phyloP scores from a whole-genome alignment of 1,140 invertebrate species.

The Magallana gigas region DNA sequence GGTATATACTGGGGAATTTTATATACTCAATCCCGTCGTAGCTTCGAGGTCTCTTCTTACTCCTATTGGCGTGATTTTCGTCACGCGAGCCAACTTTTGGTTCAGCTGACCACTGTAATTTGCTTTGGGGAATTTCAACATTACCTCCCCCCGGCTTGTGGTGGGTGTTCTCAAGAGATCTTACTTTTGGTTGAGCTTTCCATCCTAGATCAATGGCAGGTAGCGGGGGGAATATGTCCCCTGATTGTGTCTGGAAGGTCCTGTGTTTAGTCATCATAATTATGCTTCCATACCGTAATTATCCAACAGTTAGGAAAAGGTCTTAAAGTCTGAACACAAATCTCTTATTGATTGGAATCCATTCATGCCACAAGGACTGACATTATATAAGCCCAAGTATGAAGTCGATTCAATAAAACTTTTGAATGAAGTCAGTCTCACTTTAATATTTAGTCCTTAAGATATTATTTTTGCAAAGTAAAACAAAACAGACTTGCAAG shows the following conservation, averaged over 20 bases:
- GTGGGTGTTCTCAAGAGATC: slow-evolving; percentile 72
- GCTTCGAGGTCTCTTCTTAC: slow-evolving; percentile 44
- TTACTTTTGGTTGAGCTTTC: slow-evolving; percentile 82
- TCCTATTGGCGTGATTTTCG: slow-evolving; percentile 56
- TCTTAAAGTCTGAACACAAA: slow-evolving; percentile 5
- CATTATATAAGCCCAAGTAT: neutral
- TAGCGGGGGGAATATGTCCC: neutral
- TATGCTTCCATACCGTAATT: neutral
- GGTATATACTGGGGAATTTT: slow-evolving; percentile 50
- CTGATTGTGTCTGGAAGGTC: neutral
- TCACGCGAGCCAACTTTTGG: slow-evolving; percentile 71
- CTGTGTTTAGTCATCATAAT: slow-evolving; percentile 15
- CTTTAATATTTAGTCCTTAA: neutral
- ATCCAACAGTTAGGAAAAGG: neutral
- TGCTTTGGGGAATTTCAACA: slow-evolving; percentile 52
- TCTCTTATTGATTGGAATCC: neutral
- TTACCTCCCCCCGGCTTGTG: slow-evolving; percentile 82
- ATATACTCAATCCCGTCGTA: slow-evolving; percentile 45
- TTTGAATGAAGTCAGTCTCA: neutral
- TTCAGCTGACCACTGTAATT: slow-evolving; percentile 69
- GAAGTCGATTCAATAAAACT: neutral
- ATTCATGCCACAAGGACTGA: neutral
- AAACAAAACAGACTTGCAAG: slow-evolving; percentile 10
- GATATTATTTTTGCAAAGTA: neutral
- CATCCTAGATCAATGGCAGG: slow-evolving; percentile 86